Percentiles rank a stretch among this genome's conserved stretches.
phyloP scores from a whole-genome alignment of 2,113 vertebrate genomes.

The Sinosuthora webbiana region DNA sequence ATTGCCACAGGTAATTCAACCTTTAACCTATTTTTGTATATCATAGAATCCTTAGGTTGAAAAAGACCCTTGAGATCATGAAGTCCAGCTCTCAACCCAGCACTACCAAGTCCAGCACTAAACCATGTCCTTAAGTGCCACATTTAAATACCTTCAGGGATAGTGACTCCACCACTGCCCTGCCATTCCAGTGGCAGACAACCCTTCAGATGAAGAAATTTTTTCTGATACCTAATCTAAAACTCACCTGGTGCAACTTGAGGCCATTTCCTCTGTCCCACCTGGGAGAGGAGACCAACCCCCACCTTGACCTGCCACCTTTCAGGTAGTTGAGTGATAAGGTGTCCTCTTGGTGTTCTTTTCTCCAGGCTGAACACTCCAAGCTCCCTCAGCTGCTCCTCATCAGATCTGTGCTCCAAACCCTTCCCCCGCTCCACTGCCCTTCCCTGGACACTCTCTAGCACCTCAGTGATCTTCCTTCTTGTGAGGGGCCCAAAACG shows the following conservation, averaged over 20 bases:
- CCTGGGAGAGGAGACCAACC: background rate
- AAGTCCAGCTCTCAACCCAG: background rate
- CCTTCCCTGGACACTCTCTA: rapidly evolving
- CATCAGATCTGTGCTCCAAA: background rate
- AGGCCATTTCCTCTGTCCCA: background rate
- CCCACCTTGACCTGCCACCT: background rate
- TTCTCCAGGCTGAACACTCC: background rate
- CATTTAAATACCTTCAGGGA: background rate
- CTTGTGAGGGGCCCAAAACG: background rate
- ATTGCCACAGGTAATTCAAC: background rate
- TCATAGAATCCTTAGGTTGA: background rate
- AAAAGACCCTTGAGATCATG: background rate
- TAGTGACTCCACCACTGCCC: background rate
- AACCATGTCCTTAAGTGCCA: background rate
- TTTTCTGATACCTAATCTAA: background rate
- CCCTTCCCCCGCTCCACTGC: background rate
- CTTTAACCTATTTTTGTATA: background rate
- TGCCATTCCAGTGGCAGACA: background rate
- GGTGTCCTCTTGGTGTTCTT: background rate
- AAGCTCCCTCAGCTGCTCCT: background rate
- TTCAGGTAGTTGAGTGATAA: background rate
- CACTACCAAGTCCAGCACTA: background rate
- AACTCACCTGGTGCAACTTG: background rate
- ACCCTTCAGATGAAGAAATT: background rate
- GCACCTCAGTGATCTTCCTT: background rate